Percentiles rank a stretch among this genome's conserved stretches.
Conservation (phyloP, 2,888 invertebrate genomes). For the Plutella xylostella region DNA sequence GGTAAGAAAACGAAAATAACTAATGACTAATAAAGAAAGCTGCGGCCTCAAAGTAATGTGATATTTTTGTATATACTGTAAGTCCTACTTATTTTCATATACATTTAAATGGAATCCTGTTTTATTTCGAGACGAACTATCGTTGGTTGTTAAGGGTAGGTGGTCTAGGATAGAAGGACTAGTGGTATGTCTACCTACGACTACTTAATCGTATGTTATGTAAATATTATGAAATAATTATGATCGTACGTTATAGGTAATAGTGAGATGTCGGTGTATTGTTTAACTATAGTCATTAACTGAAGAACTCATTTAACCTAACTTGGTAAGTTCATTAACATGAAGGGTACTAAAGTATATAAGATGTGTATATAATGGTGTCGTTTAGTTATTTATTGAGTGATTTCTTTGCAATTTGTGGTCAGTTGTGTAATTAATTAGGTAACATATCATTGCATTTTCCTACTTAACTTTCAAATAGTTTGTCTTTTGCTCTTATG, state of each 20-base stretch:
- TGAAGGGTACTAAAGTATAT: constrained; percentile 66
- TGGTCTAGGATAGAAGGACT: background rate
- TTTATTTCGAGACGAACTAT: background rate
- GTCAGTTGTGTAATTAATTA: constrained; percentile 56
- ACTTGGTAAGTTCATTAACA: constrained; percentile 55
- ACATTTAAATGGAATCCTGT: constrained; percentile 63
- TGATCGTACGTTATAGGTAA: background rate
- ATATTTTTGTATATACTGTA: constrained; percentile 71
- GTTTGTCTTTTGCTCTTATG: constrained; percentile 22
- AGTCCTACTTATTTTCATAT: constrained; percentile 69
- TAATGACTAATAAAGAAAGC: constrained; percentile 65
- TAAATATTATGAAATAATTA: constrained; percentile 50
- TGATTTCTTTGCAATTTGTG: constrained; percentile 59
- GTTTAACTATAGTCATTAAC: constrained; percentile 36
- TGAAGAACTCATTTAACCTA: constrained; percentile 53
- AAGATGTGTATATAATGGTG: constrained; percentile 58
- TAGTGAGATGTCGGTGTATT: background rate
- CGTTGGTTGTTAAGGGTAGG: background rate
- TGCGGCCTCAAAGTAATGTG: constrained; percentile 71
- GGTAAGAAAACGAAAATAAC: constrained; percentile 47
- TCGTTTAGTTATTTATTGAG: constrained; percentile 50
- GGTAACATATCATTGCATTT: constrained; percentile 64
- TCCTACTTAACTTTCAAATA: constrained; percentile 34
- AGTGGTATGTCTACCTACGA: background rate
- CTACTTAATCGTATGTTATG: constrained; percentile 30